Evolutionary conservation across 1,140 invertebrate genomes (phyloP).

Genomic region (Heliconius congener): DNA sequence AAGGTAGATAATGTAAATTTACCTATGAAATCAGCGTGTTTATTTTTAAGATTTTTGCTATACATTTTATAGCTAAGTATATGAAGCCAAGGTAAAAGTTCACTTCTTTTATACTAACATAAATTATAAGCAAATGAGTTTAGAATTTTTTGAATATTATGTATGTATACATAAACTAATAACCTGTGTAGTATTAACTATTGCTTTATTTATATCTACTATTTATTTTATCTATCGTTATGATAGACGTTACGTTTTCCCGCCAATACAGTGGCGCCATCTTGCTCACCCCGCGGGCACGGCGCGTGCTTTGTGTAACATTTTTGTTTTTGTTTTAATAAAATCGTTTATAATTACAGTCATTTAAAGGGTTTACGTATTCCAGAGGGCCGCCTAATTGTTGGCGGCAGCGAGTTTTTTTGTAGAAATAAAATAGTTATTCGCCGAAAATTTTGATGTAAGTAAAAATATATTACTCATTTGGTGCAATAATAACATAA

Average conservation of each 20-base stretch:
- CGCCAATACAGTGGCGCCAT: constrained; percentile 47
- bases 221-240: constrained; percentile 10
- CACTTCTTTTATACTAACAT: no score
- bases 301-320: constrained; percentile 51
- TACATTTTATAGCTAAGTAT: no score
- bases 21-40: no score
- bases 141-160: no score
- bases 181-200: background rate
- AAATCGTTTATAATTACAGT: constrained; percentile 57
- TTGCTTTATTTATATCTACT: background rate
- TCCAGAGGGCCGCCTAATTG: constrained; percentile 52
- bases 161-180: no score
- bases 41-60: no score
- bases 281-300: constrained; percentile 38
- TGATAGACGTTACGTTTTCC: constrained; percentile 30
- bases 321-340: constrained; percentile 47
- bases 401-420: constrained; percentile 46
- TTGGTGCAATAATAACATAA: no score
- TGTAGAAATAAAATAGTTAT: constrained; percentile 29
- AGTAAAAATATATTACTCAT: background rate
- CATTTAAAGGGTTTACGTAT: constrained; percentile 54
- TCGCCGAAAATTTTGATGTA: background rate
- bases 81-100: no score
- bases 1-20: no score
- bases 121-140: no score